Base-by-base conservation (phyloP, 2,888 invertebrate genomes). In the Dione juno region DNA sequence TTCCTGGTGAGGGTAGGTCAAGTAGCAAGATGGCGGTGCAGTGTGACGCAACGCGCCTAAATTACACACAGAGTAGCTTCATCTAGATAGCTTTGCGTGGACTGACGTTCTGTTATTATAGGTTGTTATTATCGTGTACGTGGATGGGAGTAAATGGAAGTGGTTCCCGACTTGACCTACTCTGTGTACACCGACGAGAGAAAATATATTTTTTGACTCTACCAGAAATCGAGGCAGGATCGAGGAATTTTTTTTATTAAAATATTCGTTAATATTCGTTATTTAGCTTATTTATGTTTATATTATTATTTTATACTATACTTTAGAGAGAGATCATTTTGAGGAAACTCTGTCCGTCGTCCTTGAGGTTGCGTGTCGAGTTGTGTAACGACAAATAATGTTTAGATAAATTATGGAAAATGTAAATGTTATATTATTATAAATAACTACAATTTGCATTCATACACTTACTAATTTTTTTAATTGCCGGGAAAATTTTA, bases 1-100 rank as follows among this genome's bases (percentile, higher is more conserved):
- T n/a, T 41, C 11, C 54, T 40, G 10, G 74, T 75, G 63, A 70
- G 58, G 74, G 75, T 74, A 72, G 72, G 74, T 74, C 75, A 57
- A 67, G 64, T 50, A 63, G 64, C 69, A 63, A 66, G 53, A 63
- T 65, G 67, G 70, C 63, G 57, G 64, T 67, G 68, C 70, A 68
- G n/a, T 43, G 69, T 64, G 58, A 70, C 58, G 67, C 54, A 71
- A 50, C 21, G 37, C 63, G 53, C 68, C 68, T 61, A 67, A 61
- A 67, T 67, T 53, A 67, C 63, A 50, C 63, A 64, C 64, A 50
- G 64, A 19, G 50, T 50, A 63, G 50, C 59, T 64, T 10, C 45
- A n/a, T 28, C 7, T 45, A 61, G 61, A 61, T 35, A 61, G 28
- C 28, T 28, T 35, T 16, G 61, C n/a, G 45, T 61, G 28, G 43